Conservation (phyloP, 2,888 invertebrate species). For the Microctonus aethiopoides region DNA sequence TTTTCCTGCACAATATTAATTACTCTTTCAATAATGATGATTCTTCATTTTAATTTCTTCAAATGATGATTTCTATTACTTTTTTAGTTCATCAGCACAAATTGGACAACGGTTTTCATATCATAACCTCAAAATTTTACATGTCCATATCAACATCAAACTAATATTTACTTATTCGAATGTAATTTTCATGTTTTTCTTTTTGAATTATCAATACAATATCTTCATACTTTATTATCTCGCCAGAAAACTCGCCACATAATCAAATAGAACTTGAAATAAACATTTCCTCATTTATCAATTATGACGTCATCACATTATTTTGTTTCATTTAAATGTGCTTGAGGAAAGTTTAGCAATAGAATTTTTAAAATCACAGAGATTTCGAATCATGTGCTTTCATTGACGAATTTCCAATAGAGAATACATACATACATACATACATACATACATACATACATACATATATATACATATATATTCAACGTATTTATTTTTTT, state of each 20-base stretch:
- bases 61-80: too few relatives aligned
- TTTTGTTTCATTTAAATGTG: neutral
- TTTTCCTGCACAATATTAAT: neutral
- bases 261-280: slow-evolving; percentile 10
- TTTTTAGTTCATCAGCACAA: neutral
- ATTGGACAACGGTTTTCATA: too few relatives aligned
- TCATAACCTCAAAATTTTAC: slow-evolving; percentile 5
- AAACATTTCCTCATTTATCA: neutral
- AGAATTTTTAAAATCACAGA: slow-evolving; percentile 25
- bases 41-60: neutral
- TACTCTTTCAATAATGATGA: neutral
- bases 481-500: neutral
- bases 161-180: neutral
- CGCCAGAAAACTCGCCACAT: slow-evolving; percentile 28
- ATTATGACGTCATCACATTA: neutral
- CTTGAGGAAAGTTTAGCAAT: slow-evolving; percentile 3
- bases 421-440: slow-evolving; percentile 4
- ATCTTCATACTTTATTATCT: neutral
- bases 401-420: slow-evolving; percentile 30
- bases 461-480: slow-evolving; percentile 5
- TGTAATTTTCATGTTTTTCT: neutral
- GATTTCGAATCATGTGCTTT: slow-evolving; percentile 16
- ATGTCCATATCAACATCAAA: slow-evolving; percentile 5
- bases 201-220: slow-evolving; percentile 7
- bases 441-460: slow-evolving; percentile 8